A percentile compares a stretch with the other conserved stretches of the same genome.
phyloP scores from a whole-genome alignment of 2,113 vertebrate genomes.

The Xiphorhynchus elegans region DNA sequence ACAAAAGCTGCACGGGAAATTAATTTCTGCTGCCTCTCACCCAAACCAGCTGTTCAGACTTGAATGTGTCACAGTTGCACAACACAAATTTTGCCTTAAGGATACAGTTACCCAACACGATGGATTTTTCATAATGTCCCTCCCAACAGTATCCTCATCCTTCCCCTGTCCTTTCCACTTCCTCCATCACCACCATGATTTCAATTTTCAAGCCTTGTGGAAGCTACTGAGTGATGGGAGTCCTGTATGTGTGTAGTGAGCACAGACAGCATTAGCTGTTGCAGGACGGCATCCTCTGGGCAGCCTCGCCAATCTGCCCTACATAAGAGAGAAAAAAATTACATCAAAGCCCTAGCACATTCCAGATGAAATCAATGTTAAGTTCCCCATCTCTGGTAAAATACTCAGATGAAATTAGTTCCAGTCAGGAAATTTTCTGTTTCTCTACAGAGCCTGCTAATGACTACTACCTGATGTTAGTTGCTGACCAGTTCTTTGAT shows the following conservation, averaged over 20 bases:
- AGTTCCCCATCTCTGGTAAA: not conserved
- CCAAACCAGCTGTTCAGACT: conserved; percentile 44
- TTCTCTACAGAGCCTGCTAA: not conserved
- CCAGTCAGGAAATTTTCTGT: not conserved
- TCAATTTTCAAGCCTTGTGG: not conserved
- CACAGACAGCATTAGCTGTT: fast-evolving
- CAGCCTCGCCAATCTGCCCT: not conserved
- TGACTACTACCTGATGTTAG: not conserved
- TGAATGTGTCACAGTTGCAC: conserved; percentile 39
- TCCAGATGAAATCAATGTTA: not conserved
- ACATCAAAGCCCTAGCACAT: not conserved
- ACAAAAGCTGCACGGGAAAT: conserved; percentile 34
- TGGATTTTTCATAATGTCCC: conserved; percentile 3
- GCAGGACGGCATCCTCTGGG: not conserved
- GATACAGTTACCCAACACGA: conserved; percentile 33
- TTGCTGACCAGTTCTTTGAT: not conserved
- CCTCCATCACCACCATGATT: not conserved
- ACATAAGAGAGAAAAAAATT: not conserved
- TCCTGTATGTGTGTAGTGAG: not conserved
- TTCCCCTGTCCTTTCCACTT: not conserved
- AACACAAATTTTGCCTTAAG: conserved; percentile 35
- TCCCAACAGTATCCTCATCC: not conserved
- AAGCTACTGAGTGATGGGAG: not conserved
- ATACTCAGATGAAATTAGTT: not conserved
- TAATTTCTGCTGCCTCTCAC: conserved; percentile 31